phyloP scores from a whole-genome alignment of 1,140 invertebrate species.

The Chlorops oryzae region DNA sequence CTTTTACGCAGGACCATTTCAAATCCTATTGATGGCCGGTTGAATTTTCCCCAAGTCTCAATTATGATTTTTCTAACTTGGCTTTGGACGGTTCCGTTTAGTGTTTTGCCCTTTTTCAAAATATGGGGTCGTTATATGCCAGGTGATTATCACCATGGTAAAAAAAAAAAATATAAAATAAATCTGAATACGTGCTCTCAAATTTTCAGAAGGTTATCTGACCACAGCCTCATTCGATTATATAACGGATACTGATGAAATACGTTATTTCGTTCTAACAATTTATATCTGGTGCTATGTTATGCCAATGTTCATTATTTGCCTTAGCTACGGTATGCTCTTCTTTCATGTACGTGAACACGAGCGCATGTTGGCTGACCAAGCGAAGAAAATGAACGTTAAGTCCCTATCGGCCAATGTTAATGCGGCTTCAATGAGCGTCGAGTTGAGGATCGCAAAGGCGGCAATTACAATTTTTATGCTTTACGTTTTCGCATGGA shows the following conservation, averaged over 20 bases:
- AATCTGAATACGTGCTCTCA: no score
- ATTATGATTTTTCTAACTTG: conserved; percentile 61
- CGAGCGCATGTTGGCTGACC: conserved; percentile 69
- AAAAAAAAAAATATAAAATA: no score
- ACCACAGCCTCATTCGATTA: conserved; percentile 73
- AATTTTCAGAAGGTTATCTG: conserved; percentile 59
- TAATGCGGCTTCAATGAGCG: conserved; percentile 57
- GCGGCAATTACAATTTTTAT: conserved; percentile 71
- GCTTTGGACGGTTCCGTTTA: conserved; percentile 66
- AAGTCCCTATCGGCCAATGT: conserved; percentile 66
- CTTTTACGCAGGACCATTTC: conserved; percentile 55
- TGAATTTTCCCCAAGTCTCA: conserved; percentile 59
- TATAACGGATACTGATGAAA: conserved; percentile 62
- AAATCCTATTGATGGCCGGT: conserved; percentile 65
- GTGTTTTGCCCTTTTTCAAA: conserved; percentile 57
- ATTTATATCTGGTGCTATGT: conserved; percentile 67
- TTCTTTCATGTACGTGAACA: conserved; percentile 62
- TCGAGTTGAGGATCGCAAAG: conserved; percentile 69
- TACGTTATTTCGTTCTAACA: conserved; percentile 59
- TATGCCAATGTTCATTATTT: conserved; percentile 62
- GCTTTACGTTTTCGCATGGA: conserved; percentile 69
- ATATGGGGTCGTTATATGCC: conserved; percentile 65
- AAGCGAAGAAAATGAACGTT: conserved; percentile 79
- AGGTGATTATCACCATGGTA: conserved; percentile 52
- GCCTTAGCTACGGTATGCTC: conserved; percentile 64